Evolutionary conservation across 1,140 invertebrate genomes (phyloP).

Genomic region (Papilio dardanus): DNA sequence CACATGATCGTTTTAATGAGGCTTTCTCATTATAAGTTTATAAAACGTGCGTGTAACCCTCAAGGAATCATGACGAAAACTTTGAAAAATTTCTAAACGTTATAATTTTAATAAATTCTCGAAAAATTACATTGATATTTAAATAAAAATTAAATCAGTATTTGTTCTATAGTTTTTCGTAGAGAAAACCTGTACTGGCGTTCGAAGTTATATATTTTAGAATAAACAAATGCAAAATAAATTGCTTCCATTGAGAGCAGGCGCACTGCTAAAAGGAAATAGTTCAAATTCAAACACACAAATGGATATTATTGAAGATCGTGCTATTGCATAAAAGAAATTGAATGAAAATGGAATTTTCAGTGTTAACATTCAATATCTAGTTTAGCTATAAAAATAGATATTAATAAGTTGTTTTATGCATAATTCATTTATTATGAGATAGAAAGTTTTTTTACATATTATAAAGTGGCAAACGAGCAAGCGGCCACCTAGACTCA

Average conservation of each 20-base stretch:
- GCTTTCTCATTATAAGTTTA: conserved; percentile 3
- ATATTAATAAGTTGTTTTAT: too few relatives aligned
- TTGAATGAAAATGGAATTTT: background rate
- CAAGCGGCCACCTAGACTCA: too few relatives aligned
- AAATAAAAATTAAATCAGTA: too few relatives aligned
- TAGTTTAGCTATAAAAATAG: background rate
- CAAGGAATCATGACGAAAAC: background rate
- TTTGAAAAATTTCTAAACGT: background rate
- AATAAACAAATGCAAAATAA: background rate
- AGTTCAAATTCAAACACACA: conserved; percentile 20
- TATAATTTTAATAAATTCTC: too few relatives aligned
- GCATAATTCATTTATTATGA: too few relatives aligned
- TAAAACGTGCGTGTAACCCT: background rate
- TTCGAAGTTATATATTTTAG: background rate
- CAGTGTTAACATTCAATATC: background rate
- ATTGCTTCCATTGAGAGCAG: background rate
- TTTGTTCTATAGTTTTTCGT: too few relatives aligned
- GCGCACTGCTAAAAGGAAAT: conserved; percentile 16
- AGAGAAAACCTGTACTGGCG: too few relatives aligned
- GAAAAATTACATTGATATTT: too few relatives aligned
- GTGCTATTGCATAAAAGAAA: conserved; percentile 23
- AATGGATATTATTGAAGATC: conserved; percentile 23
- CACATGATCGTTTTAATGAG: background rate
- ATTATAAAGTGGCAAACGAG: too few relatives aligned
- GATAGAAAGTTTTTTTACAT: too few relatives aligned